These are phyloP conservation scores for Andrena fulva DNA, from an alignment of 2,888 invertebrate species.

Conservation along the genomic window DNA sequence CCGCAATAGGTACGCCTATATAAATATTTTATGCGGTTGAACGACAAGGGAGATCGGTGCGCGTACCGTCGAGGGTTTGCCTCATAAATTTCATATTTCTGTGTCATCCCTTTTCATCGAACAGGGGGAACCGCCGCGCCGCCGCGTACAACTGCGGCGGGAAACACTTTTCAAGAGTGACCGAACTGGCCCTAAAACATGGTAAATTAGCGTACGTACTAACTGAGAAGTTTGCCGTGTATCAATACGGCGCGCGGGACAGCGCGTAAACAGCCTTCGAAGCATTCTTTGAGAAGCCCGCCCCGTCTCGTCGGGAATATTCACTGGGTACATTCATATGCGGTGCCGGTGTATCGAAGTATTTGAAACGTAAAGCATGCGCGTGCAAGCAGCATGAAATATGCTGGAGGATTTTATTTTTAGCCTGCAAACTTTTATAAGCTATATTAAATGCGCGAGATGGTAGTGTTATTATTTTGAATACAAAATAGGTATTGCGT, in stretches of 20 bases:
- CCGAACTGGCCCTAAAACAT: background rate
- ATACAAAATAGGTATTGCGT: background rate
- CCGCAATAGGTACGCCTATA: conserved; percentile 57
- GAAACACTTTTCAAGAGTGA: conserved; percentile 1
- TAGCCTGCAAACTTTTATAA: background rate
- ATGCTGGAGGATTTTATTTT: background rate
- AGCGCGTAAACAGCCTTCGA: background rate
- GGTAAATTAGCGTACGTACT: background rate
- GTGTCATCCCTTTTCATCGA: conserved; percentile 38
- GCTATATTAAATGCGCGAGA: background rate
- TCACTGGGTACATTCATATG: background rate
- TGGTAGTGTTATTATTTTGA: background rate
- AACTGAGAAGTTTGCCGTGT: background rate
- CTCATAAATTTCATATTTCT: conserved; percentile 57
- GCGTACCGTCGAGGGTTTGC: conserved; percentile 20
- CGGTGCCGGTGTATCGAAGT: background rate
- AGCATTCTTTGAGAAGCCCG: background rate
- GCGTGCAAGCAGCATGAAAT: background rate
- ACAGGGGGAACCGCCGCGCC: background rate
- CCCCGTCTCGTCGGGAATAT: background rate
- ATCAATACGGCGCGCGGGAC: background rate
- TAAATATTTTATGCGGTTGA: conserved; percentile 69
- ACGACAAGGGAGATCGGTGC: conserved; percentile 43
- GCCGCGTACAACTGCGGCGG: background rate
- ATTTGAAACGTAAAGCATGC: conserved; percentile 16